These are phyloP conservation scores for Cheilosia vernalis DNA, from an alignment of 2,888 invertebrate species.

Conservation along the genomic window DNA sequence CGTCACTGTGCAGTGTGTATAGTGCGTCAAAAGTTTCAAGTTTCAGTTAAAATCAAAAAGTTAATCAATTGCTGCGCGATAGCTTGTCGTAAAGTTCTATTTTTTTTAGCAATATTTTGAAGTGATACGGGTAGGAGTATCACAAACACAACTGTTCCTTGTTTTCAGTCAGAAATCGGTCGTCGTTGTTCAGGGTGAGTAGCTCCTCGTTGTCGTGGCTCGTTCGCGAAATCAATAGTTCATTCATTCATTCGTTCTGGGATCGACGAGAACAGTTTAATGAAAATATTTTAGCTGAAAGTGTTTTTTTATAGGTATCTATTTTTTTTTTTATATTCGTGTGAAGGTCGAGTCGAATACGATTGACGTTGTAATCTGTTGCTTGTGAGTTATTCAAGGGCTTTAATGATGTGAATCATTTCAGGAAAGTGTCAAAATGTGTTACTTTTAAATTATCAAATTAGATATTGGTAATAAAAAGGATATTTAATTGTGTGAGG, in stretches of 20 bases:
- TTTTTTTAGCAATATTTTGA: slow-evolving; percentile 1
- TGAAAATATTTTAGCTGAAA: not conserved
- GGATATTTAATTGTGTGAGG: no score
- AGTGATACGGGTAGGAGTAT: slow-evolving; percentile 8
- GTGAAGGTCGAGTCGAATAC: slow-evolving; percentile 14
- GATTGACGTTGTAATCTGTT: not conserved
- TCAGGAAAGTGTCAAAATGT: not conserved
- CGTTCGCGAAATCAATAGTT: slow-evolving; percentile 19
- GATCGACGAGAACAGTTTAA: not conserved
- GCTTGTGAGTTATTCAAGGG: not conserved
- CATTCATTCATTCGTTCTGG: slow-evolving; percentile 9
- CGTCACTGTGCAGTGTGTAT: not conserved
- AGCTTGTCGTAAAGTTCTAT: not conserved
- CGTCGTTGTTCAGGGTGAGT: slow-evolving; percentile 19
- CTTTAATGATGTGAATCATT: not conserved
- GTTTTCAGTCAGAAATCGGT: slow-evolving; percentile 31
- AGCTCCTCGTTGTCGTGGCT: not conserved
- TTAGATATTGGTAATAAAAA: not conserved
- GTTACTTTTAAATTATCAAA: not conserved
- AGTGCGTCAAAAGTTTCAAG: not conserved
- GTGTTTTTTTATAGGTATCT: not conserved
- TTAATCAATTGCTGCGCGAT: slow-evolving; percentile 6
- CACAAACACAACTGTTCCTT: slow-evolving; percentile 2
- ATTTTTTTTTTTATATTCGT: not conserved
- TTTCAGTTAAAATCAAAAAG: not conserved